Evolutionary conservation across 2,113 vertebrate genomes (phyloP).

Genomic region (Aspiorhynchus laticeps): DNA sequence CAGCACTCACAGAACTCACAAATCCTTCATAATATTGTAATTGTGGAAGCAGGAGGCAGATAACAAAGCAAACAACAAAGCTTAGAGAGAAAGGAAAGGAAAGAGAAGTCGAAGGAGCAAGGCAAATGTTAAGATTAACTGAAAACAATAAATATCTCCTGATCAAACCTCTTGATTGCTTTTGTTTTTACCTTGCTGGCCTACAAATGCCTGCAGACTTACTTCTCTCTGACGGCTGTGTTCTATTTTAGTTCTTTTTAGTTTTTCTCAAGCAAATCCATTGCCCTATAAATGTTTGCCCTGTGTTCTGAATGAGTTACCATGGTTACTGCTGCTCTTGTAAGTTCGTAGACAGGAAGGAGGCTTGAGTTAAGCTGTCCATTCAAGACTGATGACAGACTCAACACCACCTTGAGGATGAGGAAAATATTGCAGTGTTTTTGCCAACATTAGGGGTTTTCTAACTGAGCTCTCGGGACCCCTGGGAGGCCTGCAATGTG

Average conservation of each 20-base stretch:
- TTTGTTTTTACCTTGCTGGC: neutral
- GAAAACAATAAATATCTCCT: neutral
- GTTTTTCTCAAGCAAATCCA: constrained; percentile 40
- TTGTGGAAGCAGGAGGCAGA: neutral
- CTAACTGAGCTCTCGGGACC: neutral
- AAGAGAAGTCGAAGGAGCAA: constrained; percentile 5
- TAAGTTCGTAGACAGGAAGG: neutral
- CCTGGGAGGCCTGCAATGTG: neutral
- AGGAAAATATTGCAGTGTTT: neutral
- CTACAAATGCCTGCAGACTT: neutral
- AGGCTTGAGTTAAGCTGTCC: neutral
- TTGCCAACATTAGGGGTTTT: neutral
- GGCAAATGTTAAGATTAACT: neutral
- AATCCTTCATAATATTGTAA: constrained; percentile 2
- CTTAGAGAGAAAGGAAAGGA: neutral
- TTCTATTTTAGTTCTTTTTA: constrained; percentile 28
- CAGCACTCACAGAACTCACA: constrained; percentile 1
- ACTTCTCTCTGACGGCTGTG: neutral
- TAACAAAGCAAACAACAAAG: neutral
- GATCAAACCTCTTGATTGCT: neutral
- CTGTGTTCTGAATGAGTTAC: constrained; percentile 29
- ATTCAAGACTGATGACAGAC: neutral
- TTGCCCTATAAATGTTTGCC: constrained; percentile 35
- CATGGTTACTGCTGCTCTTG: constrained; percentile 36
- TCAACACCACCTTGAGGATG: constrained; percentile 13